Percentiles rank a stretch among this genome's conserved stretches.
phyloP scores from a whole-genome alignment of 2,888 invertebrate genomes.

The Drosophila kuntzei region DNA sequence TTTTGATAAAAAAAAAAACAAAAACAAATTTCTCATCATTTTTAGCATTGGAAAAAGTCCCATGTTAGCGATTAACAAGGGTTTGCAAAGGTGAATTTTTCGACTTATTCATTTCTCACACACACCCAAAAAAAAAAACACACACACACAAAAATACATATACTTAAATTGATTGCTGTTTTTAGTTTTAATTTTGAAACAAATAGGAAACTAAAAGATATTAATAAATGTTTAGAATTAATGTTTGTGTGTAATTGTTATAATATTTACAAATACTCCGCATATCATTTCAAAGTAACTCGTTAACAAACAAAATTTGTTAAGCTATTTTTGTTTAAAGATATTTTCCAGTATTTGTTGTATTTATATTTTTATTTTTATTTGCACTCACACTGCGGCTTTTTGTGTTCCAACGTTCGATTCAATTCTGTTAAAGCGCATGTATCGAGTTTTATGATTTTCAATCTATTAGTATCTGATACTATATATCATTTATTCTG shows the following conservation, averaged over 20 bases:
- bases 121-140: slow-evolving; percentile 51
- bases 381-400: slow-evolving; percentile 28
- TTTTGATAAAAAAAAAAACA: slow-evolving; percentile 45
- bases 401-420: slow-evolving; percentile 30
- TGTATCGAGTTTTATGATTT: slow-evolving; percentile 31
- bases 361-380: background rate
- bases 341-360: slow-evolving; percentile 5
- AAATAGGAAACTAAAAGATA: slow-evolving; percentile 14
- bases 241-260: slow-evolving; percentile 66
- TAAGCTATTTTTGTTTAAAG: background rate
- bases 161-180: slow-evolving; percentile 56
- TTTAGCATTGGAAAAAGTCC: slow-evolving; percentile 92
- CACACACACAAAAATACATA: slow-evolving; percentile 44
- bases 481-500: slow-evolving; percentile 20
- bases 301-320: background rate
- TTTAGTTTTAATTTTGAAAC: slow-evolving; percentile 47
- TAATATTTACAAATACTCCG: slow-evolving; percentile 16
- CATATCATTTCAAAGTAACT: slow-evolving; percentile 16
- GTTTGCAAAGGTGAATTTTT: slow-evolving; percentile 91
- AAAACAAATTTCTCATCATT: slow-evolving; percentile 80
- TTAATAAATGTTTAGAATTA: slow-evolving; percentile 57
- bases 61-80: slow-evolving; percentile 93
- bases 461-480: background rate
- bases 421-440: slow-evolving; percentile 29
- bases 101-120: slow-evolving; percentile 72